Base-by-base conservation (phyloP, 2,113 vertebrate genomes). In the Taxidea taxus region DNA sequence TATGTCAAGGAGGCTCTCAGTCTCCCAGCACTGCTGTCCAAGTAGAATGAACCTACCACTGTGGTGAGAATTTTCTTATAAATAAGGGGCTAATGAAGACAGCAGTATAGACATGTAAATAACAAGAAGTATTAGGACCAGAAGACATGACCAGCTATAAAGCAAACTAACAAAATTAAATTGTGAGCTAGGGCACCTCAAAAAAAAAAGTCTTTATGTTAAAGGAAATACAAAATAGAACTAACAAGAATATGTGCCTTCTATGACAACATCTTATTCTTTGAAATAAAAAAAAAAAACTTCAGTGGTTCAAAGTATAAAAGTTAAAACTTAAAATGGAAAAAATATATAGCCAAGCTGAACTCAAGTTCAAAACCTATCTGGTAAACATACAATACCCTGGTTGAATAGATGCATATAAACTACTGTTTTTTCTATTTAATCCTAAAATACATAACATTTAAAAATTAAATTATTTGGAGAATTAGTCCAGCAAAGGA, bases 391-490 rank as follows among this genome's bases (percentile, higher is more conserved):
- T 31, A 29, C 6, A 87, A 72, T 8, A 11, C n/a, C 62, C 14
- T 78, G 25, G 14, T 49, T 89, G 60, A 86, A 77, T 15, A 49
- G 15, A 10, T 7, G 2, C 18, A 54, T 25, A 18, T 77, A 82
- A 78, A 74, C 23, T 58, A 68, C 6, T 47, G 7, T 80, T 92
- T 89, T 54, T 54, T 89, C 49, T 66, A 64, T 44, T 68, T 80
- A 89, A 86, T 89, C 29, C 44, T 47, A 74, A 23, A 80, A 68
- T 58, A 51, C 8, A 27, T 6, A 88, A 87, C 39, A 74, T 21
- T 94, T 60, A 62, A 96, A 94, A 74, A 77, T 96, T 88, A 87
- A 58, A 82, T 90, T 58, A 47, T 78, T 72, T 91, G 51, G 68
- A 90, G 81, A 58, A 90, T 62, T 66, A 6, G 84, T 60, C 91